Base-by-base conservation (phyloP, 2,888 invertebrate species). In the Tenthredo notha region DNA sequence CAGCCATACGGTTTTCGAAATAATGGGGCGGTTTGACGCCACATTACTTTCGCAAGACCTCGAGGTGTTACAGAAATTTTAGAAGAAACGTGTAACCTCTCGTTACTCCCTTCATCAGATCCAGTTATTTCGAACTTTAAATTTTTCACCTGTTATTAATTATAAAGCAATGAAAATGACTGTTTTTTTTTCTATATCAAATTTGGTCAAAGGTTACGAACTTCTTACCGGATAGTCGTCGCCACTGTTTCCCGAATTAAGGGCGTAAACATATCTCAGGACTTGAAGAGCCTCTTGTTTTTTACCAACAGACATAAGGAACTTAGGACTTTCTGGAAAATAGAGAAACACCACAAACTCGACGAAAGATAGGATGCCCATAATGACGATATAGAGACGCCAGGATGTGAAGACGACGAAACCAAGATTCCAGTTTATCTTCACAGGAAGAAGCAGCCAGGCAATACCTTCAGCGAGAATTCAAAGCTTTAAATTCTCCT, bases 251-350 rank as follows among this genome's bases (percentile, higher is more conserved):
- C 85, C 85, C 7, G 85, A 85, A 84, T 88, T 88, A 37, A 61
- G 50, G 25, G 78, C 61, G 84, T 86, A 89, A 43, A 92, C 88
- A 25, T 86, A 83, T 65, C 87, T 85, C 54, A 92, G 87, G 12
- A 92, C 88, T 18, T 85, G 50, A 12, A 92, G 86, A n/a, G 92
- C 91, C 65, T 91, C 89, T 25, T 86, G 84, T 29, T 89, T 88
- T 84, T 88, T 87, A 9, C 91, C 89, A 85, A 93, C 92, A 88
- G 91, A 88, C 72, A 94, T 90, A 12, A 93, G 88, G 87, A 90
- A 94, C 86, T 93, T 93, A 7, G 94, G 93, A 88, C 94, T 94
- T 86, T 94, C 94, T 7, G 94, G 94, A 29, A 88, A 86, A 54
- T 82, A 88, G 33, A 91, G n/a, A 84, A 94, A 91, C 50, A 92